phyloP scores from a whole-genome alignment of 92 coral and sea anemone genomes.

The Heliopora coerulea region DNA sequence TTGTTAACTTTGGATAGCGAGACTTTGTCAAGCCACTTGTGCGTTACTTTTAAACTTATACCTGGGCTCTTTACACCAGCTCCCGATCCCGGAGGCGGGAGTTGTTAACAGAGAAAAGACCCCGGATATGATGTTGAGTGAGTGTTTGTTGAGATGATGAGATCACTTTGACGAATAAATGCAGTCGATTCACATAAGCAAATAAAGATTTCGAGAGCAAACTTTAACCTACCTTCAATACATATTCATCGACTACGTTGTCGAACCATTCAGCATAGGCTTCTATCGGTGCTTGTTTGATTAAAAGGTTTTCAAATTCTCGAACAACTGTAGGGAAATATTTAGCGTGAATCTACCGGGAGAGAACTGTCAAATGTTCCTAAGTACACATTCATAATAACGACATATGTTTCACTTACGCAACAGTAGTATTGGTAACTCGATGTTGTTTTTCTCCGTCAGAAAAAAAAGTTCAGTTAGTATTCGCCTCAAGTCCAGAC shows the following conservation, averaged over 20 bases:
- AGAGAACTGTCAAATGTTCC: neutral
- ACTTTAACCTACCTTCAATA: slow-evolving; percentile 56
- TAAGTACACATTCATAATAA: neutral
- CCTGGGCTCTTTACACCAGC: too few relatives aligned
- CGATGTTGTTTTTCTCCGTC: slow-evolving; percentile 51
- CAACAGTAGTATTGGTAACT: slow-evolving; percentile 52
- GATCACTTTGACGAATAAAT: too few relatives aligned
- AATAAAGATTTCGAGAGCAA: too few relatives aligned
- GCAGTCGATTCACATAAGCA: too few relatives aligned
- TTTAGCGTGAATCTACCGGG: neutral
- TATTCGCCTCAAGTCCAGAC: slow-evolving; percentile 70
- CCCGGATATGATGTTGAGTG: too few relatives aligned
- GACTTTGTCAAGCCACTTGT: too few relatives aligned
- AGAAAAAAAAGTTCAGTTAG: slow-evolving; percentile 73
- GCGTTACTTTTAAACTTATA: too few relatives aligned
- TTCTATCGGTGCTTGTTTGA: slow-evolving; percentile 95
- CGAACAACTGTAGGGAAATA: slow-evolving; percentile 57
- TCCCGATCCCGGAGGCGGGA: too few relatives aligned
- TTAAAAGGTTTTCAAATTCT: slow-evolving; percentile 80
- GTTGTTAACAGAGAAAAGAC: too few relatives aligned
- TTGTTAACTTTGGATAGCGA: too few relatives aligned
- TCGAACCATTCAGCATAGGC: slow-evolving; percentile 98
- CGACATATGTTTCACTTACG: slow-evolving; percentile 57
- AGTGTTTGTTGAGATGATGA: too few relatives aligned
- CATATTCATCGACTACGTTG: slow-evolving; percentile 84